phyloP scores from a whole-genome alignment of 2,113 vertebrate species.

The Hippoglossus stenolepis region DNA sequence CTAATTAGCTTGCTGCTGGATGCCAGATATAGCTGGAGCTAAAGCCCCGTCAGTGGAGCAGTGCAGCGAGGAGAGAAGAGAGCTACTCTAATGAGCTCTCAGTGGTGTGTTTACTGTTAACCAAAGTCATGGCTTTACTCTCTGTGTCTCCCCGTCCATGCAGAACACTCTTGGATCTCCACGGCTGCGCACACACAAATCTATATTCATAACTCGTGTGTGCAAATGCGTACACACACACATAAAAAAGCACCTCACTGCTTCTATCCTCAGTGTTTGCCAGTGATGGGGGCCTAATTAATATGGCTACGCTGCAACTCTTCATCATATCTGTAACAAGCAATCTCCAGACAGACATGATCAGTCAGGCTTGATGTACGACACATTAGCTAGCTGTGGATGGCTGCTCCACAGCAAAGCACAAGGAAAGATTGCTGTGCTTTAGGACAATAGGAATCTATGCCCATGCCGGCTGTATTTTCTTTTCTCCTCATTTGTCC shows the following conservation, averaged over 20 bases:
- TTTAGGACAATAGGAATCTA: conserved; percentile 47
- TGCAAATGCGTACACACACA: conserved; percentile 3
- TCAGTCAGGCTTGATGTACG: conserved; percentile 48
- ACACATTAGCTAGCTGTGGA: conserved; percentile 32
- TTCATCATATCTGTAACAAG: conserved; percentile 74
- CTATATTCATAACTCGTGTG: conserved; percentile 51
- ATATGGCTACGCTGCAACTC: conserved; percentile 57
- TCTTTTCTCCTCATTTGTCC: conserved; percentile 45
- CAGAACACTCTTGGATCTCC: conserved; percentile 28
- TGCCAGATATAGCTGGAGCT: conserved; percentile 70
- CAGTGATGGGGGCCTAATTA: conserved; percentile 72
- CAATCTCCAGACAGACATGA: conserved; percentile 61
- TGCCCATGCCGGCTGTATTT: conserved; percentile 33
- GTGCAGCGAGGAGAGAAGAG: conserved; percentile 57
- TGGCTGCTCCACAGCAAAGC: conserved; percentile 28
- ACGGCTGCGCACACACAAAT: conserved; percentile 34
- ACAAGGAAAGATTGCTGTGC: conserved; percentile 13
- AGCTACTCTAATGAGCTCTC: conserved; percentile 79
- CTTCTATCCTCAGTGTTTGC: conserved; percentile 53
- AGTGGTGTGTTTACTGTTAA: conserved; percentile 80
- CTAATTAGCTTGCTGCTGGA: conserved; percentile 78
- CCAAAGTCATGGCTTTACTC: conserved; percentile 75
- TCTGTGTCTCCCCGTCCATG: conserved; percentile 31
- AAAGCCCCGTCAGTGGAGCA: conserved; percentile 67
- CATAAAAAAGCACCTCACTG: conserved; percentile 29